These are phyloP conservation scores for Scrobipalpa costella DNA, from an alignment of 2,888 invertebrate species.

Conservation along the genomic window DNA sequence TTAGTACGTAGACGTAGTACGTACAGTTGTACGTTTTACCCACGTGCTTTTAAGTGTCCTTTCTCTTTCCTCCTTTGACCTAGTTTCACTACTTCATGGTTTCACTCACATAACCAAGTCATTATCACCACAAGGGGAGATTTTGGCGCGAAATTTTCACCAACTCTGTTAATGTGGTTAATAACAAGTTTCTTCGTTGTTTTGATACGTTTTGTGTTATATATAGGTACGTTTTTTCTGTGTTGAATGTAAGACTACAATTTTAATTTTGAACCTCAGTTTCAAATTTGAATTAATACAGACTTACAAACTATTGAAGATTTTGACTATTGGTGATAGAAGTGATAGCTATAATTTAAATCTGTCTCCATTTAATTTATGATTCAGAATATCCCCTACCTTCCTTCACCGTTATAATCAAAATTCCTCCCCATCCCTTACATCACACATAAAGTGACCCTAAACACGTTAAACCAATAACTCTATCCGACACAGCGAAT, in stretches of 20 bases:
- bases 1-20: no score
- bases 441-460: not conserved
- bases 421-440: not conserved
- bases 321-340: no score
- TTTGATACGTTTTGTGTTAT: not conserved
- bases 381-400: no score
- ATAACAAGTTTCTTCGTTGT: not conserved
- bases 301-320: no score
- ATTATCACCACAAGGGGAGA: slow-evolving; percentile 1
- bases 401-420: not conserved
- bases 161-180: slow-evolving; percentile 1
- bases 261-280: no score
- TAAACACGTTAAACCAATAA: slow-evolving; percentile 4
- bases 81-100: no score
- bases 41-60: not conserved
- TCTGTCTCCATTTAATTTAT: no score
- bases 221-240: not conserved
- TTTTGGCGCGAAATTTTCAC: not conserved
- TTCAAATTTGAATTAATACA: no score
- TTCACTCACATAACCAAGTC: not conserved
- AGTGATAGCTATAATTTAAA: no score
- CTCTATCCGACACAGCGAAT: slow-evolving; percentile 5
- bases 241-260: no score
- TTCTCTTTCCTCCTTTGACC: slow-evolving; percentile 5
- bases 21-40: not conserved